Percentiles rank a stretch among this genome's conserved stretches.
These are phyloP conservation scores for Nasua narica DNA, from an alignment of 2,797 vertebrate genomes.

Conservation along the genomic window DNA sequence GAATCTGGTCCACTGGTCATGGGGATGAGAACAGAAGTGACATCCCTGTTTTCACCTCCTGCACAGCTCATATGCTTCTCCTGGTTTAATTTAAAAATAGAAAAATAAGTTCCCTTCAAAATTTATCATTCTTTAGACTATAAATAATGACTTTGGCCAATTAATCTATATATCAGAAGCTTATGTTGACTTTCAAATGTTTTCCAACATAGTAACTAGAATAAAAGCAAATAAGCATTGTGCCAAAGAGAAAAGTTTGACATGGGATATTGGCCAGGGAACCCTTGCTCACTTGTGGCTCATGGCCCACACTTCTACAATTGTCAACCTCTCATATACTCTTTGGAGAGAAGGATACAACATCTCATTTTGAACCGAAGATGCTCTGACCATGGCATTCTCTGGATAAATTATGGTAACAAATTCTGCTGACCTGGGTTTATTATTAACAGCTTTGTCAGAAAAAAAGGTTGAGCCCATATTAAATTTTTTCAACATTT, in stretches of 20 bases:
- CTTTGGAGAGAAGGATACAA: neutral
- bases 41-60: neutral
- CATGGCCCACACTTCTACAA: neutral
- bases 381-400: neutral
- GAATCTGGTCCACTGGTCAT: neutral
- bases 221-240: neutral
- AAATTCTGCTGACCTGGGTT: neutral
- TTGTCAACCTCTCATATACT: neutral
- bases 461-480: neutral
- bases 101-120: conserved; percentile 12
- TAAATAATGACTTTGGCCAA: neutral
- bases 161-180: neutral
- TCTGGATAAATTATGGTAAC: neutral
- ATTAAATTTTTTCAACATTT: neutral
- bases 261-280: neutral
- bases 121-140: neutral
- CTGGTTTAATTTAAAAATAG: neutral
- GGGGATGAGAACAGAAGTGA: neutral
- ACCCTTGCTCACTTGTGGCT: neutral
- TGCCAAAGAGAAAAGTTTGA: neutral
- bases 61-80: neutral
- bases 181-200: neutral
- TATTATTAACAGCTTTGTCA: neutral
- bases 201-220: neutral
- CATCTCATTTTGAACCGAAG: neutral